phyloP scores from a whole-genome alignment of 2,888 invertebrate species.

The Leptothorax acervorum region DNA sequence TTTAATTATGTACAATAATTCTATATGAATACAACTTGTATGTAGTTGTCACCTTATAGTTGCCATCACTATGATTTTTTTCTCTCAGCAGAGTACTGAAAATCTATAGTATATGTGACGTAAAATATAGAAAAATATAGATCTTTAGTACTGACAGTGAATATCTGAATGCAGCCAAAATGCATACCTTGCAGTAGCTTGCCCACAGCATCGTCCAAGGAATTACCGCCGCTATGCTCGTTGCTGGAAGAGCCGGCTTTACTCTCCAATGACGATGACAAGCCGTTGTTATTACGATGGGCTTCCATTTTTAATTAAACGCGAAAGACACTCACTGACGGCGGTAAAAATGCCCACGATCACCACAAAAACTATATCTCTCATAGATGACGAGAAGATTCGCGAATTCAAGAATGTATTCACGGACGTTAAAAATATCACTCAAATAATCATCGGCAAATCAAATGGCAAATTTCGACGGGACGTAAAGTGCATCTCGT shows the following conservation, averaged over 20 bases:
- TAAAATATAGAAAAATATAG: no score
- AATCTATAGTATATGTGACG: no score
- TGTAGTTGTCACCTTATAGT: no score
- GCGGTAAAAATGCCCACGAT: neutral
- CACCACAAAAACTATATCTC: neutral
- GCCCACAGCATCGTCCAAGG: conserved; percentile 83
- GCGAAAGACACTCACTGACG: conserved; percentile 24
- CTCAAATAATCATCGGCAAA: conserved; percentile 6
- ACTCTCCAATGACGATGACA: conserved; percentile 63
- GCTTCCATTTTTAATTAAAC: conserved; percentile 63
- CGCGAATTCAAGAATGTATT: neutral
- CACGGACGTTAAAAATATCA: neutral
- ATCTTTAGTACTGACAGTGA: no score
- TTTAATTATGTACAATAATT: no score
- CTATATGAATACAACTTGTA: no score
- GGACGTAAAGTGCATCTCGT: conserved; percentile 9
- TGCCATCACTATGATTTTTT: no score
- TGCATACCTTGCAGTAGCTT: conserved; percentile 82
- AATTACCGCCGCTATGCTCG: conserved; percentile 69
- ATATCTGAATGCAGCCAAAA: no score
- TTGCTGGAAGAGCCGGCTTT: conserved; percentile 75
- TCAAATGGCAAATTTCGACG: conserved; percentile 10
- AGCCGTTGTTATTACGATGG: conserved; percentile 56
- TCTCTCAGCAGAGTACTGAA: no score
- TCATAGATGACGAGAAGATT: neutral